Percentiles rank a stretch among this genome's conserved stretches.
phyloP scores from a whole-genome alignment of 2,888 invertebrate genomes.

The Xiphydria camelus region DNA sequence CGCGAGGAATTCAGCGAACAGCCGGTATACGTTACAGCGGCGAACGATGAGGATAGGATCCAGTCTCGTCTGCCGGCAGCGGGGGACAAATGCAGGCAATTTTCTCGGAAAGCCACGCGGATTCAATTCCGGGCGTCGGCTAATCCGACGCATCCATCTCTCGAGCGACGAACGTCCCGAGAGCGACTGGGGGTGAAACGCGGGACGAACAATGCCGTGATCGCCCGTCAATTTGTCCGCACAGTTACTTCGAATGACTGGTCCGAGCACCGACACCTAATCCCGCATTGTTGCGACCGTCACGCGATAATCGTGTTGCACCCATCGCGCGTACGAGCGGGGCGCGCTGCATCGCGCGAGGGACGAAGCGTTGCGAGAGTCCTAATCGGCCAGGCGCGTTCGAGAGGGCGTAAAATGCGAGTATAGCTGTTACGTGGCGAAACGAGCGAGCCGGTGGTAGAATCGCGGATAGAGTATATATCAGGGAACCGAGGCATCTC shows the following conservation, averaged over 20 bases:
- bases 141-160: slow-evolving; percentile 17
- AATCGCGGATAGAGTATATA: too few relatives aligned
- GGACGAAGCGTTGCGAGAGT: too few relatives aligned
- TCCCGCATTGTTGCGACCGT: slow-evolving; percentile 35
- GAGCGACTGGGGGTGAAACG: background rate
- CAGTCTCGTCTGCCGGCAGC: too few relatives aligned
- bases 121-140: slow-evolving; percentile 17
- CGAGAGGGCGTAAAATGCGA: too few relatives aligned
- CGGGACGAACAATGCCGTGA: slow-evolving; percentile 34
- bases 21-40: too few relatives aligned
- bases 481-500: too few relatives aligned
- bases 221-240: slow-evolving; percentile 41
- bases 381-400: too few relatives aligned
- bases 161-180: background rate
- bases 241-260: slow-evolving; percentile 39
- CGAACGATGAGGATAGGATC: too few relatives aligned
- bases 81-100: slow-evolving; percentile 20
- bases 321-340: slow-evolving; percentile 14
- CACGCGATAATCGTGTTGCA: slow-evolving; percentile 35
- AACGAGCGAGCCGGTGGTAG: too few relatives aligned
- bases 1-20: too few relatives aligned
- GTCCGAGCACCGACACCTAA: slow-evolving; percentile 31
- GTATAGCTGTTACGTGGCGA: too few relatives aligned
- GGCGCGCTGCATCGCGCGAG: too few relatives aligned
- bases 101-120: slow-evolving; percentile 19